Conservation (phyloP, 2,888 invertebrate species). For the Drosophila greeni region DNA sequence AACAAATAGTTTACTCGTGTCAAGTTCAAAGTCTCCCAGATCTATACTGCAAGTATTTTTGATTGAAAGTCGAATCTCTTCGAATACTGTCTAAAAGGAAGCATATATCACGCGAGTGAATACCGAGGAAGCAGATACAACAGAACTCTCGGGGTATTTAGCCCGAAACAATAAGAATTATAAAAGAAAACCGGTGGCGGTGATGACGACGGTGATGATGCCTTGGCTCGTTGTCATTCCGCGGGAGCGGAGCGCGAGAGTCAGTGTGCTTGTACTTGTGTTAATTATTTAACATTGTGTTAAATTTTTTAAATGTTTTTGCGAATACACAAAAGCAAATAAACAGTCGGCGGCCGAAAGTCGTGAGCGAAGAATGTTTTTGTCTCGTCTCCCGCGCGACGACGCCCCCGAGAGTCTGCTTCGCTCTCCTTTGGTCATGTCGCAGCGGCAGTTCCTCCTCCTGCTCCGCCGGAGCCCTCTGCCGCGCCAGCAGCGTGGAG, state of each 20-base stretch:
- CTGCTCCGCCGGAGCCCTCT: constrained; percentile 16
- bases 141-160: constrained; percentile 7
- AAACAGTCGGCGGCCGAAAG: constrained; percentile 46
- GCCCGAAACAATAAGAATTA: constrained; percentile 43
- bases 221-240: constrained; percentile 30
- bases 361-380: constrained; percentile 65
- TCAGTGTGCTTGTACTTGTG: constrained; percentile 32
- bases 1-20: constrained; percentile 18
- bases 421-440: constrained; percentile 1
- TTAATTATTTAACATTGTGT: constrained; percentile 70
- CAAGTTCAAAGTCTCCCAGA: constrained; percentile 37
- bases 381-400: constrained; percentile 25
- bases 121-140: constrained; percentile 31
- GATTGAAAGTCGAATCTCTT: too few species aligned
- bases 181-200: constrained; percentile 54
- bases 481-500: constrained; percentile 11
- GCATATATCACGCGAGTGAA: constrained; percentile 2
- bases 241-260: constrained; percentile 14
- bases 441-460: background rate
- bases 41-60: background rate
- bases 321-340: constrained; percentile 54
- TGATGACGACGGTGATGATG: constrained; percentile 11
- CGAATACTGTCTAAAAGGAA: constrained; percentile 1
- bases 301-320: constrained; percentile 68
- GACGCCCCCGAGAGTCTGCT: constrained; percentile 5